Conservation (phyloP, 2,888 invertebrate species). For the Drepana falcataria region DNA sequence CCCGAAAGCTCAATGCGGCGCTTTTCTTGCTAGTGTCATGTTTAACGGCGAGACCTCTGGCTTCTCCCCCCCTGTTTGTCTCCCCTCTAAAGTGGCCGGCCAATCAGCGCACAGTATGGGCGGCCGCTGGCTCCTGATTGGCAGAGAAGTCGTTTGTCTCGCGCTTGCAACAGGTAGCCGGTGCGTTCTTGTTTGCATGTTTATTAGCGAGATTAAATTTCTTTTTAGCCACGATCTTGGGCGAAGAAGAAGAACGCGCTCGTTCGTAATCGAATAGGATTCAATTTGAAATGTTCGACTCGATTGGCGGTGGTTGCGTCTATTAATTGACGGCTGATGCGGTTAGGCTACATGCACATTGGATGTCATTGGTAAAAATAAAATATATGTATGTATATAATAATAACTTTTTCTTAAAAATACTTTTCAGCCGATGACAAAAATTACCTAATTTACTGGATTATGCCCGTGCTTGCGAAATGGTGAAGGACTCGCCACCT, state of each 20-base stretch:
- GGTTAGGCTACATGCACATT: conserved; percentile 13
- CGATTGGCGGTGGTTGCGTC: conserved; percentile 24
- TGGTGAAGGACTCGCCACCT: too few relatives aligned
- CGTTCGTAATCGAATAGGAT: conserved; percentile 47
- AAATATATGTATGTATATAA: too few relatives aligned
- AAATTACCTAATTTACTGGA: too few relatives aligned
- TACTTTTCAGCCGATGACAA: neutral
- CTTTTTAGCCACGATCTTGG: conserved; percentile 65
- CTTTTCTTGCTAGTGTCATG: conserved; percentile 73
- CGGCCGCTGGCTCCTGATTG: conserved; percentile 67
- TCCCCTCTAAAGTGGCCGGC: conserved; percentile 45
- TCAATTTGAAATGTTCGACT: conserved; percentile 37
- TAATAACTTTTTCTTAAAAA: neutral
- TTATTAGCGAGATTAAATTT: conserved; percentile 76
- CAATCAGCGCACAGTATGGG: conserved; percentile 65
- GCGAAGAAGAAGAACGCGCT: conserved; percentile 42
- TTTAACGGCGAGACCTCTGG: conserved; percentile 54
- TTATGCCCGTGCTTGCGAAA: too few relatives aligned
- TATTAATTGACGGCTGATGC: conserved; percentile 25
- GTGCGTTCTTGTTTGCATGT: conserved; percentile 73
- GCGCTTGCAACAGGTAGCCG: conserved; percentile 77
- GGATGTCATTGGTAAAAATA: neutral
- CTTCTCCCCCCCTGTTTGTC: conserved; percentile 41
- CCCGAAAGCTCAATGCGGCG: conserved; percentile 74
- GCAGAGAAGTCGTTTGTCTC: conserved; percentile 59